phyloP scores from a whole-genome alignment of 2,113 vertebrate species.

The Crotalus viridis region DNA sequence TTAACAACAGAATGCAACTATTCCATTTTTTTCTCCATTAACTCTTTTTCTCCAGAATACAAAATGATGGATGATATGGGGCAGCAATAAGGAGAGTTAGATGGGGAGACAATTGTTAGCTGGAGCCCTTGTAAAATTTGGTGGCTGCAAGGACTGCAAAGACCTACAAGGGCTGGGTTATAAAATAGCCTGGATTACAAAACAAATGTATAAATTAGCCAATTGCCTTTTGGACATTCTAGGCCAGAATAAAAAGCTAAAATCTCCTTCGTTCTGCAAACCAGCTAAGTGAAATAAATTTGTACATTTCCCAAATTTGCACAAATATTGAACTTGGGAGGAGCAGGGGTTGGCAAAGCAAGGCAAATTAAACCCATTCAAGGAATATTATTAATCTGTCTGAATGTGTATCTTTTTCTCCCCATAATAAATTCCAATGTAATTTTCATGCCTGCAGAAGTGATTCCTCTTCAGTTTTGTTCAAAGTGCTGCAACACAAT shows the following conservation, averaged over 20 bases:
- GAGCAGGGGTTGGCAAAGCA: neutral
- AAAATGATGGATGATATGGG: neutral
- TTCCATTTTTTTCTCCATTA: neutral
- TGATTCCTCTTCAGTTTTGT: neutral
- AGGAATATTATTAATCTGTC: neutral
- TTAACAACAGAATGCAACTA: neutral
- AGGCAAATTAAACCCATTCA: too few species aligned
- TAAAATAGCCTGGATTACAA: neutral
- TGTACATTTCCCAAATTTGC: neutral
- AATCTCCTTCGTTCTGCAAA: neutral
- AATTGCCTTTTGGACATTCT: neutral
- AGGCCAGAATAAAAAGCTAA: neutral
- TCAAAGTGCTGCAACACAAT: neutral
- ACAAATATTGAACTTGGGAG: neutral
- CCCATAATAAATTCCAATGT: neutral
- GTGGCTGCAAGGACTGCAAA: neutral
- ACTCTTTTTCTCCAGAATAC: neutral
- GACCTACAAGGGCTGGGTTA: neutral
- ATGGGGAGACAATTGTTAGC: neutral
- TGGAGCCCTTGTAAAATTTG: neutral
- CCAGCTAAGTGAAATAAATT: neutral
- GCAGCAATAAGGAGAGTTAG: neutral
- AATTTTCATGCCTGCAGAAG: neutral
- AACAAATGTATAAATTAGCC: neutral
- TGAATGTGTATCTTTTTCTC: neutral